phyloP scores from a whole-genome alignment of 2,113 vertebrate species.

The Cyphomyrus discorhynchus region DNA sequence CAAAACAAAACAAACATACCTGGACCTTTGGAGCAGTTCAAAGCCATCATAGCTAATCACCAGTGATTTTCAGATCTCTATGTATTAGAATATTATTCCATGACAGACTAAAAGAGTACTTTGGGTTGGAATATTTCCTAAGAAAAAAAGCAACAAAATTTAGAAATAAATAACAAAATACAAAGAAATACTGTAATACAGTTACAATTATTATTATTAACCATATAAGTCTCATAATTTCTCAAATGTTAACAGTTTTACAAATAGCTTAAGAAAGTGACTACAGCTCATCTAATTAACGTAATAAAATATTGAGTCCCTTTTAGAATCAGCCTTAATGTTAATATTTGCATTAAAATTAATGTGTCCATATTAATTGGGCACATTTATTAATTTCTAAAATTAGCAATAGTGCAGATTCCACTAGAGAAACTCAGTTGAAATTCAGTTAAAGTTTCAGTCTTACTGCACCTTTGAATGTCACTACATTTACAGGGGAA shows the following conservation, averaged over 20 bases:
- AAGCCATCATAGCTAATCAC: not conserved
- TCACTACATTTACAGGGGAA: not conserved
- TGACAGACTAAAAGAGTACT: not conserved
- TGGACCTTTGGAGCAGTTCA: not conserved
- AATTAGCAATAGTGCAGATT: not conserved
- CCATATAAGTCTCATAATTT: not conserved
- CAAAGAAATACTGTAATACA: not conserved
- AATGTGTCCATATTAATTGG: not conserved
- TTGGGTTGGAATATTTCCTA: not conserved
- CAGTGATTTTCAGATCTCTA: not conserved
- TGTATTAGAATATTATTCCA: not conserved
- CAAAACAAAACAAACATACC: not conserved
- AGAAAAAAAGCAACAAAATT: not conserved
- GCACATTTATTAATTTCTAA: not conserved
- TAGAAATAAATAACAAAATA: not conserved
- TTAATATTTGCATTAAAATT: constrained; percentile 3
- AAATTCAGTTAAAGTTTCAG: not conserved
- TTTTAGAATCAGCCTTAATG: not conserved
- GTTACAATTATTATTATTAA: too few species aligned
- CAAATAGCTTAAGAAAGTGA: not conserved
- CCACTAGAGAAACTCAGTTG: not conserved
- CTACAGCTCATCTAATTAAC: not conserved
- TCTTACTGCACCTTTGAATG: not conserved
- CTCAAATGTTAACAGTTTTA: not conserved
- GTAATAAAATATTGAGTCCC: not conserved